Conservation (phyloP, 2,113 vertebrate species). For the Isichthys henryi region DNA sequence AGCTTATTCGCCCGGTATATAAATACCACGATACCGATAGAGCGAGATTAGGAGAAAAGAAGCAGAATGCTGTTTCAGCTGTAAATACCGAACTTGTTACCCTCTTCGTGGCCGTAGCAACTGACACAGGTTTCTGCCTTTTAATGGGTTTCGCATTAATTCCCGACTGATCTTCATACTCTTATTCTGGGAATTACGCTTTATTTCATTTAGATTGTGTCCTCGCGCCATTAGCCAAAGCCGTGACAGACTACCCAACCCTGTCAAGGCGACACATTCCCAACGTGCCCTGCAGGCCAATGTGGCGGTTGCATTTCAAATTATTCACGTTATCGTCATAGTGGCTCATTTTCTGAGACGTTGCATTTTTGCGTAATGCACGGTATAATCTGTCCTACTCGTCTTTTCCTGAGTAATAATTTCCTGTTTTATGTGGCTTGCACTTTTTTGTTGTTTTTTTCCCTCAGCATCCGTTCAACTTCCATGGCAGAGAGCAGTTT, state of each 20-base stretch:
- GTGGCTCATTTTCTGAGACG: neutral
- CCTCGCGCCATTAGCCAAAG: neutral
- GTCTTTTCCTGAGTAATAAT: neutral
- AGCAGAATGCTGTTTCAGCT: neutral
- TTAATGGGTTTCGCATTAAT: neutral
- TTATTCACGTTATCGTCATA: neutral
- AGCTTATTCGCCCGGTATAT: neutral
- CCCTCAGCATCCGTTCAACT: slow-evolving; percentile 69
- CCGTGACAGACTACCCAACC: neutral
- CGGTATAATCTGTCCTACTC: neutral
- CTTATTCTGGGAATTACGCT: neutral
- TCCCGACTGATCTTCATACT: neutral
- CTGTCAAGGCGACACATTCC: neutral
- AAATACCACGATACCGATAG: neutral
- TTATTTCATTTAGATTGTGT: neutral
- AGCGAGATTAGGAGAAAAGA: neutral
- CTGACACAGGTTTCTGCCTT: neutral
- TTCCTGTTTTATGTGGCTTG: neutral
- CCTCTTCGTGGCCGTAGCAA: neutral
- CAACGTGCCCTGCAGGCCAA: neutral
- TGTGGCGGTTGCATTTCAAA: neutral
- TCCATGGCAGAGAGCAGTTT: slow-evolving; percentile 79
- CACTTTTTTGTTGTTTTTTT: neutral
- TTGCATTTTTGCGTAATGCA: neutral
- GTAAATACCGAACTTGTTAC: neutral